Evolutionary conservation across 2,888 invertebrate genomes (phyloP), one percentile per base, ranked within the genome.

Genomic region (Leptinotarsa tumamoca): DNA sequence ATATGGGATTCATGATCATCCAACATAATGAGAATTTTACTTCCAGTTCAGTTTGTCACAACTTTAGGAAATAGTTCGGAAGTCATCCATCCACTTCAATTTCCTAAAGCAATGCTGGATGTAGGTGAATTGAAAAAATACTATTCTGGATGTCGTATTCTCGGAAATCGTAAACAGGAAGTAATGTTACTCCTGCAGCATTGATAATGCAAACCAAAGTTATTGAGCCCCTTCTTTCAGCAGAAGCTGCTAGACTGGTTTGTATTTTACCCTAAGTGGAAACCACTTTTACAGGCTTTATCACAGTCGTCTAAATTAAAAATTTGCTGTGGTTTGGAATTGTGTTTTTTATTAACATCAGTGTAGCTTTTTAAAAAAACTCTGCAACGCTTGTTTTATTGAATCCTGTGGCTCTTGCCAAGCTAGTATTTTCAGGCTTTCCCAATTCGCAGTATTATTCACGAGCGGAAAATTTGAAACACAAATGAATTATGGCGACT

Each of bases 381-480:
- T 81, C 68, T 78, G 74, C 56, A 67, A 84, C 83, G 3, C 73
- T 76, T 4, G 79, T 75, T 67, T 79, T 81, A 71, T 82, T 85
- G 66, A 86, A 85, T 23, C 76, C 81, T 18, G 79, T 83, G 3
- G 73, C 63, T 73, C 84, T 68, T 4, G 82, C 81, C 68, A 80
- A 69, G 73, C 83, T 83, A 3, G 82, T 84, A 67, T 80, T 82
- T 81, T 84, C 83, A 17, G 83, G 82, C 68, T 83, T 83, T 49
- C 82, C 27, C 4, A 4, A 27, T 27, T 27, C 27, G 27, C 27
- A 27, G 27, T 27, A 27, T 27, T 27, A 27, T 27, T 27, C 4
- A 27, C 27, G 27, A 27, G 27, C 27, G 5, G 5, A 3, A 27
- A 27, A 5, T 27, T 27, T 5, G 27, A 27, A 27, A 27, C 5